These are phyloP conservation scores for Idris sp. DNA, from an alignment of 1,140 invertebrate species.

Conservation along the genomic window DNA sequence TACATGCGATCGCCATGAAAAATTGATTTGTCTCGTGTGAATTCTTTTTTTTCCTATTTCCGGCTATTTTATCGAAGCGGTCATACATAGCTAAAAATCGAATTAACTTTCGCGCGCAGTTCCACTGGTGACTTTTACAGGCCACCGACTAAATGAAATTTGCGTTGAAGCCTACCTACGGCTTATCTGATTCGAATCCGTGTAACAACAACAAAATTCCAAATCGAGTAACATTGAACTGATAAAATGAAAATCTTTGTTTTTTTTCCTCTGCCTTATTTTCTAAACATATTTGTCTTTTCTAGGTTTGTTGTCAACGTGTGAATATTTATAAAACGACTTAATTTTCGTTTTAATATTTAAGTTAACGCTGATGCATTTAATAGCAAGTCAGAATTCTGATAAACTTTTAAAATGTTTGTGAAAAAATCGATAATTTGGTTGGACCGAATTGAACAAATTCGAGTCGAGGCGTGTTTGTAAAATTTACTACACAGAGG, in stretches of 20 bases:
- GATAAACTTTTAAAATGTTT: conserved; percentile 37
- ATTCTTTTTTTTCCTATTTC: conserved; percentile 58
- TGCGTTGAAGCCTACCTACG: conserved; percentile 44
- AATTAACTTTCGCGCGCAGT: conserved; percentile 54
- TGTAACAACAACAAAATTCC: conserved; percentile 15
- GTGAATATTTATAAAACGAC: no score
- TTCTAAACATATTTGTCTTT: no score
- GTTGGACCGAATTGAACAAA: conserved; percentile 39
- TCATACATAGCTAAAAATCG: conserved; percentile 52
- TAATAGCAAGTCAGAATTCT: conserved; percentile 7
- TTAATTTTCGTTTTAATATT: conserved; percentile 15
- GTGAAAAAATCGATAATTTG: conserved; percentile 44
- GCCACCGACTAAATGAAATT: conserved; percentile 51
- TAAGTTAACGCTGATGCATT: not conserved
- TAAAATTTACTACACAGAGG: conserved; percentile 49
- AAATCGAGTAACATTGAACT: conserved; percentile 12
- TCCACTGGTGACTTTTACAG: conserved; percentile 53
- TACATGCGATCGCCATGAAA: conserved; percentile 39
- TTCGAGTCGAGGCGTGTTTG: conserved; percentile 36
- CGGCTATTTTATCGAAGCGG: conserved; percentile 45
- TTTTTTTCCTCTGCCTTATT: not conserved
- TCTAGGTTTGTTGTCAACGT: no score
- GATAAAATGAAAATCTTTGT: not conserved
- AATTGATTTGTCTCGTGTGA: conserved; percentile 50
- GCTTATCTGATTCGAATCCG: conserved; percentile 38